phyloP scores from a whole-genome alignment of 2,888 invertebrate species.

The Nymphalis urticae region DNA sequence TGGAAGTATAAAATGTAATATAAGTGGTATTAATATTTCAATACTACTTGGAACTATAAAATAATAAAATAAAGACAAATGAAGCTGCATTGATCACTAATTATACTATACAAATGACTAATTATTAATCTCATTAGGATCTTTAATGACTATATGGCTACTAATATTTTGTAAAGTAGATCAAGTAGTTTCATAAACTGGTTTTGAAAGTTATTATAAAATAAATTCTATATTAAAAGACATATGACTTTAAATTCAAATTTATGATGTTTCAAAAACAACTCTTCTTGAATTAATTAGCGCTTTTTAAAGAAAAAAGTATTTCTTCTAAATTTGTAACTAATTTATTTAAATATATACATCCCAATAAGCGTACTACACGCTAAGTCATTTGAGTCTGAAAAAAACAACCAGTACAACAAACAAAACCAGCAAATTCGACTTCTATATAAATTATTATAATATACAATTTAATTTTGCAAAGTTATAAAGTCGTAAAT shows the following conservation, averaged over 20 bases:
- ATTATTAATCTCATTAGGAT: conserved; percentile 30
- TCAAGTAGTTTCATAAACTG: conserved; percentile 13
- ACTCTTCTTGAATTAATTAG: conserved; percentile 28
- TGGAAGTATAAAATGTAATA: too few relatives aligned
- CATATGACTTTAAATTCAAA: conserved; percentile 2
- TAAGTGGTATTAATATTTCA: too few relatives aligned
- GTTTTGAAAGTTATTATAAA: conserved; percentile 22
- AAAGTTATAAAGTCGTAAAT: too few relatives aligned
- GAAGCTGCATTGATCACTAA: too few relatives aligned
- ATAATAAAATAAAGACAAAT: too few relatives aligned
- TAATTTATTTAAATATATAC: conserved; percentile 21
- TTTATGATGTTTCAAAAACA: conserved; percentile 14
- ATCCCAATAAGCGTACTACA: background rate
- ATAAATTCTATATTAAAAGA: conserved; percentile 11
- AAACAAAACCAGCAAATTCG: too few relatives aligned
- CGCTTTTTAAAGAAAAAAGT: background rate
- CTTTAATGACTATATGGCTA: conserved; percentile 24
- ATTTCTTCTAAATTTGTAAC: conserved; percentile 9
- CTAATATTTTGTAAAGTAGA: conserved; percentile 21
- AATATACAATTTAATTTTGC: too few relatives aligned
- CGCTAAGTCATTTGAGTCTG: background rate
- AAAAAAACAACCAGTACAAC: background rate
- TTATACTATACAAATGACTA: conserved; percentile 21
- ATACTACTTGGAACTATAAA: too few relatives aligned
- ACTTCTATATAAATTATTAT: too few relatives aligned